phyloP scores from a whole-genome alignment of 2,888 invertebrate species.

The Strigamia crassipes region DNA sequence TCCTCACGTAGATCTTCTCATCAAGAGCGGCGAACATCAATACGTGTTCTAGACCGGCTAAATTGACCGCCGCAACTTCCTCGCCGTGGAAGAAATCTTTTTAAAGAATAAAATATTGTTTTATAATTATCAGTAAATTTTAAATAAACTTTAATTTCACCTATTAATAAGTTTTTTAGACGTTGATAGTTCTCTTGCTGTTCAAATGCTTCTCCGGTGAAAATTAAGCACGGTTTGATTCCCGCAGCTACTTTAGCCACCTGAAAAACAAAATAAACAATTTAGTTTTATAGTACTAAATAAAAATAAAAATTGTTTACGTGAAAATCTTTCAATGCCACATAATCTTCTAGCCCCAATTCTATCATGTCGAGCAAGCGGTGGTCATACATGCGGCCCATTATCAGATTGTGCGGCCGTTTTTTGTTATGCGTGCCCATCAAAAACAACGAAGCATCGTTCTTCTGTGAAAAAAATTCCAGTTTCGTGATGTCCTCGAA shows the following conservation, averaged over 20 bases:
- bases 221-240: constrained; percentile 77
- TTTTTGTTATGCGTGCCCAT: constrained; percentile 94
- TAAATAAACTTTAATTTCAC: constrained; percentile 52
- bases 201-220: constrained; percentile 92
- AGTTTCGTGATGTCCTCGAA: constrained; percentile 88
- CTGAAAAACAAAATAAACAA: constrained; percentile 52
- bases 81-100: constrained; percentile 89
- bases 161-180: constrained; percentile 78
- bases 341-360: constrained; percentile 83
- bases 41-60: constrained; percentile 93
- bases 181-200: constrained; percentile 74
- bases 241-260: constrained; percentile 76
- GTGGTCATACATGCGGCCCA: constrained; percentile 84
- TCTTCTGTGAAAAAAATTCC: constrained; percentile 72
- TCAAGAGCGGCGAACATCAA: constrained; percentile 85
- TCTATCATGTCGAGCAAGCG: constrained; percentile 95
- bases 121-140: not conserved
- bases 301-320: constrained; percentile 52
- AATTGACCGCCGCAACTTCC: constrained; percentile 75
- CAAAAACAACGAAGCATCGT: constrained; percentile 86
- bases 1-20: constrained; percentile 76
- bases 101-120: constrained; percentile 49
- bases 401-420: constrained; percentile 84
- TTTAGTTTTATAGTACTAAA: not conserved
- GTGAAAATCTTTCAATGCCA: constrained; percentile 75